Evolutionary conservation across 2,113 vertebrate species (phyloP).

Genomic region (Corythornis madagascariensis): DNA sequence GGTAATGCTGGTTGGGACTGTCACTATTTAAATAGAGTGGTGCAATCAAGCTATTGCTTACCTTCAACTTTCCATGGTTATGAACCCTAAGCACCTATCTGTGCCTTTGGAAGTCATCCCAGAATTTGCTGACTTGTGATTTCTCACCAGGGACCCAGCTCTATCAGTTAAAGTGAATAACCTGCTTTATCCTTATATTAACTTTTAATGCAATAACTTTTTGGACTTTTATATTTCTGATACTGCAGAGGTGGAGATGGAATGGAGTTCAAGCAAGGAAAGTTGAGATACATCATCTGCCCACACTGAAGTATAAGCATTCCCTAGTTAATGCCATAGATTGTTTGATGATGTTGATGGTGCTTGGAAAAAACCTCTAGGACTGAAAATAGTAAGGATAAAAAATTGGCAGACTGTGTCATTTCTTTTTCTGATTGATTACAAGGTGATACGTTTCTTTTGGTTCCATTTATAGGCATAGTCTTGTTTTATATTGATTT

Average conservation of each 20-base stretch:
- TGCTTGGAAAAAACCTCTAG: neutral
- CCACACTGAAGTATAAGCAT: neutral
- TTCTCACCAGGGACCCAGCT: neutral
- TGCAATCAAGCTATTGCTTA: neutral
- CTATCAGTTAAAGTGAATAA: neutral
- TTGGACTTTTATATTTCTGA: neutral
- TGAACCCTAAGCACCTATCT: neutral
- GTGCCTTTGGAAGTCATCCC: conserved; percentile 35
- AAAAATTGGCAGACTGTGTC: neutral
- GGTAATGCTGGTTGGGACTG: neutral
- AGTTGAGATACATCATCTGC: neutral
- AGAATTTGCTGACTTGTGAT: conserved; percentile 29
- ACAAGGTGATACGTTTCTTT: neutral
- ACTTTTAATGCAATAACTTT: conserved; percentile 1
- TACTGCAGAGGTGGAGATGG: neutral
- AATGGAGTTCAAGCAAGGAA: neutral
- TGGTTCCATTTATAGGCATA: neutral
- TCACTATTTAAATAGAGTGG: neutral
- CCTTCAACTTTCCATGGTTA: neutral
- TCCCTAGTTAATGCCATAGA: neutral
- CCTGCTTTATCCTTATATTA: neutral
- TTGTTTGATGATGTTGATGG: neutral
- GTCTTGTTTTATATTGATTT: conserved; percentile 21
- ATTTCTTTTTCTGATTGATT: conserved; percentile 7
- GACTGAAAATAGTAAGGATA: neutral